Percentiles rank a stretch among this genome's conserved stretches.
phyloP scores from a whole-genome alignment of 2,113 vertebrate genomes.

The Caloenas nicobarica region DNA sequence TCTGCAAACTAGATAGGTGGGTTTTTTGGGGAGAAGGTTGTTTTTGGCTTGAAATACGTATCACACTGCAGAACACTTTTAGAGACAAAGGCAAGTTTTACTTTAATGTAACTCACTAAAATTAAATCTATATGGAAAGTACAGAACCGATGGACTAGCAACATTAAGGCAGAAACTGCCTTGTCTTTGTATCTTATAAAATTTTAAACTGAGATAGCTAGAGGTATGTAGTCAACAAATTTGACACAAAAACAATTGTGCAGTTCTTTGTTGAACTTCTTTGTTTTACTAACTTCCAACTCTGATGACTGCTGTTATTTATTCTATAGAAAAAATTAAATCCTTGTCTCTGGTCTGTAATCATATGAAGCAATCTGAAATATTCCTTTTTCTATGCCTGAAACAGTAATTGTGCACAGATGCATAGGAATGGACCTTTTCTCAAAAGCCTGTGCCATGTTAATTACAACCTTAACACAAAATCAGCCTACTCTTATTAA shows the following conservation, averaged over 20 bases:
- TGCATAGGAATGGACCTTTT: background rate
- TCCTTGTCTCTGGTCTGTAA: background rate
- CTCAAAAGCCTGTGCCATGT: background rate
- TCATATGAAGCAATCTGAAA: background rate
- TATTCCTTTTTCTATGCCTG: background rate
- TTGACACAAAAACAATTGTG: background rate
- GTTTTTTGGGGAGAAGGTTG: background rate
- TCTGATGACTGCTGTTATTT: background rate
- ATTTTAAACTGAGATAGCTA: background rate
- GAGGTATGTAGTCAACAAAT: background rate
- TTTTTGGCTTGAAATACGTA: background rate
- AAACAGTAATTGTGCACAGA: background rate
- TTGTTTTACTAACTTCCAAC: background rate
- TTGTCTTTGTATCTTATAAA: background rate
- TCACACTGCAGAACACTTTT: background rate
- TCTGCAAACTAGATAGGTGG: background rate
- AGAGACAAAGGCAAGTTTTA: background rate
- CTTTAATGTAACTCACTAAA: background rate
- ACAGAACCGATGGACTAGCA: background rate
- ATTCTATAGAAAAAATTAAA: background rate
- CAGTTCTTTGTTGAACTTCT: background rate
- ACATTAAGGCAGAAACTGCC: background rate
- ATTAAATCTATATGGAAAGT: background rate
- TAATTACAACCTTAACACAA: background rate
- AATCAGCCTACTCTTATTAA: background rate